Evolutionary conservation across 2,888 invertebrate species (phyloP), one percentile per base, ranked within the genome.

Genomic region (Catonia carolina): DNA sequence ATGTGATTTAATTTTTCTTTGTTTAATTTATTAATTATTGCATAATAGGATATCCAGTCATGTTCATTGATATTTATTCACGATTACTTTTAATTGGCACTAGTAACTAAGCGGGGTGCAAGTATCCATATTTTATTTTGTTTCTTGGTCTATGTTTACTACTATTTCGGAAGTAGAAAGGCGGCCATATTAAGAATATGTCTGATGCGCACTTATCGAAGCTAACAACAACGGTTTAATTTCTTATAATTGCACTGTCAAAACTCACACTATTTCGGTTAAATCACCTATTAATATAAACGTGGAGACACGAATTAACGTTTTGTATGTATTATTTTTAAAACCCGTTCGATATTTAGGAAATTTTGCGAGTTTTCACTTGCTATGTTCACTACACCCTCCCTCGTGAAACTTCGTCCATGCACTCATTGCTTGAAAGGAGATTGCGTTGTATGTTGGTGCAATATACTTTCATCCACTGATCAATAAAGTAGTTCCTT

Each of bases 111-210:
- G n/a, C n/a, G n/a, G n/a, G n/a, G n/a, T n/a, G n/a, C n/a, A n/a
- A n/a, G n/a, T n/a, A n/a, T n/a, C n/a, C n/a, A n/a, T n/a, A n/a
- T n/a, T n/a, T n/a, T n/a, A n/a, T n/a, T n/a, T n/a, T n/a, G n/a
- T n/a, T n/a, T n/a, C n/a, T n/a, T n/a, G n/a, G n/a, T 27, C 27
- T 27, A 27, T n/a, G n/a, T 27, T 27, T 27, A 27, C 27, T 27
- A 8, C 27, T 55, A 54, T 63, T 61, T 62, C 56, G 62, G 61
- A 52, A 58, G 56, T 55, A 41, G 56, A 33, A 22, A 27, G 36
- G 54, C 45, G 54, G 54, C 54, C 54, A 54, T 54, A 45, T 54
- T 54, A 45, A 45, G 45, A 54, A 20, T 14, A 33, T 33, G 35
- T 45, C 17, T 36, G 54, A 42, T 54, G 47, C 54, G 54, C 47